Conservation (phyloP, 2,888 invertebrate species). For the Drosophila seclusa region DNA sequence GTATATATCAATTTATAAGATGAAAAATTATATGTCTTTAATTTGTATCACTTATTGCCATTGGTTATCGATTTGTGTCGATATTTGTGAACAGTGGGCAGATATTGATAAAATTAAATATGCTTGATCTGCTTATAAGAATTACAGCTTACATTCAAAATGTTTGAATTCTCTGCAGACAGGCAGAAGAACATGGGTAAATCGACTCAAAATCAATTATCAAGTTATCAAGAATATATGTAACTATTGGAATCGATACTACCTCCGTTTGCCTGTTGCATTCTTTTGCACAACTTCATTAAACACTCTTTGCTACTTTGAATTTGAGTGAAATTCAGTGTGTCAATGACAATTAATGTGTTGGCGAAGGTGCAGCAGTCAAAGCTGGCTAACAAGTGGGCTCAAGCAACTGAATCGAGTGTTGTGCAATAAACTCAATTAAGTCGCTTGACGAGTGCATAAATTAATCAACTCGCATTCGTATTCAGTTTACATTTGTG, state of each 20-base stretch:
- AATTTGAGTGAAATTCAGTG: background rate
- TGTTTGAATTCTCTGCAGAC: background rate
- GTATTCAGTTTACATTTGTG: constrained; percentile 22
- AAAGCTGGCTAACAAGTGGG: background rate
- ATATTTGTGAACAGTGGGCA: background rate
- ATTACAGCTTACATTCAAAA: background rate
- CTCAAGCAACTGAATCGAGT: background rate
- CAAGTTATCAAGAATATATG: background rate
- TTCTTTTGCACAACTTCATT: too few relatives aligned
- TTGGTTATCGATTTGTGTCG: background rate
- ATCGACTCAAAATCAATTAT: background rate
- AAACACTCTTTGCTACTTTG: too few relatives aligned
- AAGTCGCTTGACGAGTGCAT: constrained; percentile 52
- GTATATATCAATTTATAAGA: too few relatives aligned
- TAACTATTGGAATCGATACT: background rate
- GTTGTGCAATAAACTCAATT: constrained; percentile 41
- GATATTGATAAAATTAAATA: background rate
- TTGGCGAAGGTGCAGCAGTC: constrained; percentile 7
- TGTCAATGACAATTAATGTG: constrained; percentile 49
- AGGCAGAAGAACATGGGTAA: background rate
- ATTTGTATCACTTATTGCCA: too few relatives aligned
- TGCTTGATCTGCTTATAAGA: background rate
- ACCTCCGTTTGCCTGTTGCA: background rate
- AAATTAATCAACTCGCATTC: constrained; percentile 63
- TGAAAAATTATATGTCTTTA: too few relatives aligned